Evolutionary conservation across 2,113 vertebrate species (phyloP).

Genomic region (Prolemur simus): DNA sequence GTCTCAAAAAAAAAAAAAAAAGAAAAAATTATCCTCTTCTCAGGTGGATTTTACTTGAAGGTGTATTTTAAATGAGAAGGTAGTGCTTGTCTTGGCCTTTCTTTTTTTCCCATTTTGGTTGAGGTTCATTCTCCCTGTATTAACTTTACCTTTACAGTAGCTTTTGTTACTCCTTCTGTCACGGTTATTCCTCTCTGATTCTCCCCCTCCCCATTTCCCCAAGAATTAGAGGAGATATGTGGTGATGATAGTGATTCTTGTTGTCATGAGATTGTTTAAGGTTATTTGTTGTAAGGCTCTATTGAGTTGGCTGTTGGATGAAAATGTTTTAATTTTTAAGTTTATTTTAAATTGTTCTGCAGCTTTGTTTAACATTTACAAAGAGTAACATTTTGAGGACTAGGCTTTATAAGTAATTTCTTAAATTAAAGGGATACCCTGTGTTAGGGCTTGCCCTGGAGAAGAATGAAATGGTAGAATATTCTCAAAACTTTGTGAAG

Average conservation of each 20-base stretch:
- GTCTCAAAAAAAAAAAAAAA: no score
- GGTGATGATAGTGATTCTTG: background rate
- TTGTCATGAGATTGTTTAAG: background rate
- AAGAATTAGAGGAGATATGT: background rate
- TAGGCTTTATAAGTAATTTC: constrained; percentile 19
- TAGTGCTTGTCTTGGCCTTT: background rate
- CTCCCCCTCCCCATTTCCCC: background rate
- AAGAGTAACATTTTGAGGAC: background rate
- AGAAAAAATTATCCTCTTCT: background rate
- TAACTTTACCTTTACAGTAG: background rate
- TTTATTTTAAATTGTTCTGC: background rate
- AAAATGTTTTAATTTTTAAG: background rate
- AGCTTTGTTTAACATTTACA: background rate
- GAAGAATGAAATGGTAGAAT: background rate
- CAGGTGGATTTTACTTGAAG: constrained; percentile 4
- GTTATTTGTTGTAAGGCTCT: background rate
- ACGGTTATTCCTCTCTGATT: background rate
- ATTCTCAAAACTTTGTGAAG: background rate
- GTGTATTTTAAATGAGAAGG: background rate
- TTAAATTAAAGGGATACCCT: constrained; percentile 4
- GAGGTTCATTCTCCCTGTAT: background rate
- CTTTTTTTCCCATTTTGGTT: background rate
- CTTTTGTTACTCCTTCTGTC: background rate
- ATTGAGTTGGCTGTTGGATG: background rate
- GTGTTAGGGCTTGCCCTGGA: background rate